Conservation (phyloP, 64 coral and sea anemone species). For the Porites lutea region DNA sequence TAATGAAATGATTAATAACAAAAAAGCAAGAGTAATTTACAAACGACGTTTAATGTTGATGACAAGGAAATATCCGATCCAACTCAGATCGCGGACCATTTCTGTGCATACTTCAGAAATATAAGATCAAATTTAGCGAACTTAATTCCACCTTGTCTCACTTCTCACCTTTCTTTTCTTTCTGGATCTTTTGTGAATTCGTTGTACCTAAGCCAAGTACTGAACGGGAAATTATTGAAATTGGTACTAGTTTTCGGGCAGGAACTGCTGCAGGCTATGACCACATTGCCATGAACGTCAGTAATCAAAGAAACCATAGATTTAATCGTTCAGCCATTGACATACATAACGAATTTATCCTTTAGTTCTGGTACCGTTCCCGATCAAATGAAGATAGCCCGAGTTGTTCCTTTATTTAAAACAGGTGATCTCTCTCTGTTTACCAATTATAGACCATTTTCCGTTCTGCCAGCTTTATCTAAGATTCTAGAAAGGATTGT, state of each 20-base stretch:
- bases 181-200: background rate
- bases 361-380: too few relatives aligned
- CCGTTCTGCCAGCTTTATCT: too few relatives aligned
- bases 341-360: too few relatives aligned
- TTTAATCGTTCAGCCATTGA: background rate
- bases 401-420: too few relatives aligned
- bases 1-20: slow-evolving; percentile 1
- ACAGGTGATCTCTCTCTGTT: too few relatives aligned
- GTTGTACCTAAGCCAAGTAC: background rate
- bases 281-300: slow-evolving; percentile 28
- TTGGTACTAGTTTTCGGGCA: slow-evolving; percentile 44
- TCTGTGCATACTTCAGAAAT: background rate
- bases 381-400: too few relatives aligned
- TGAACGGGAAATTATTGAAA: slow-evolving; percentile 35
- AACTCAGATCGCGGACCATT: background rate
- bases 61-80: background rate
- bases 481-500: too few relatives aligned
- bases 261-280: slow-evolving; percentile 24
- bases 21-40: background rate
- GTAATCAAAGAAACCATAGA: slow-evolving; percentile 27
- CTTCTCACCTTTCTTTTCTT: slow-evolving; percentile 16
- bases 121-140: background rate
- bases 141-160: background rate
- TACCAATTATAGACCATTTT: too few relatives aligned
- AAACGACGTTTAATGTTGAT: too few relatives aligned